Evolutionary conservation across 2,113 vertebrate species (phyloP).

Genomic region (Nyctibius bracteatus): DNA sequence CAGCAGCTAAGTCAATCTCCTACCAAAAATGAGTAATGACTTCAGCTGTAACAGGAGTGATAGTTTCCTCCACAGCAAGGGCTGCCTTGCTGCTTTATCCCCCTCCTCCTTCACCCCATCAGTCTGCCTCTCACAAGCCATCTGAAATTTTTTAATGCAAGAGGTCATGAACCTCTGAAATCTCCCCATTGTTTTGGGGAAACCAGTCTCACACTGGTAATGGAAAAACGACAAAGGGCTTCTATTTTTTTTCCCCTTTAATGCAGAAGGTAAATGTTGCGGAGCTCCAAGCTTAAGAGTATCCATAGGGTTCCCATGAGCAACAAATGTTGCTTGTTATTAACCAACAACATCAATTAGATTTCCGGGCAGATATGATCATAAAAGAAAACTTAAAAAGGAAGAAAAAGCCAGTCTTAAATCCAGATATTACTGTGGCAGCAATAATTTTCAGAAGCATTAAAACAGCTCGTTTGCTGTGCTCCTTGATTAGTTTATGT

Average conservation of each 20-base stretch:
- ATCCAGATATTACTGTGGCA: neutral
- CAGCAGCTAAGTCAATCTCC: fast-evolving
- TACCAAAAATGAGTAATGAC: neutral
- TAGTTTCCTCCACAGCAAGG: neutral
- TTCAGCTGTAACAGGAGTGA: neutral
- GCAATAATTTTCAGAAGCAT: neutral
- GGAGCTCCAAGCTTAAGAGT: neutral
- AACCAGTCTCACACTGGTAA: neutral
- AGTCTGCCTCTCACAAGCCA: neutral
- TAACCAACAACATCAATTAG: neutral
- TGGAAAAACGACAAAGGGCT: neutral
- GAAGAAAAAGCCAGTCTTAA: neutral
- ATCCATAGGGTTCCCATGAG: neutral
- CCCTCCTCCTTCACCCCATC: neutral
- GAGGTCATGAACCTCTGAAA: neutral
- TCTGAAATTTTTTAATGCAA: neutral
- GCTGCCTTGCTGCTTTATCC: neutral
- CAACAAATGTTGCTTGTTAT: neutral
- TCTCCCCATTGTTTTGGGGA: neutral
- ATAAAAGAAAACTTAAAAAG: neutral
- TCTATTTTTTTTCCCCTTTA: neutral
- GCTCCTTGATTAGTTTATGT: neutral
- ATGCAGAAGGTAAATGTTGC: neutral
- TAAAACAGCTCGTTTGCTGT: neutral
- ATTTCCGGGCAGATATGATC: neutral